Conservation (phyloP, 2,797 vertebrate genomes). For the Potorous gilbertii region DNA sequence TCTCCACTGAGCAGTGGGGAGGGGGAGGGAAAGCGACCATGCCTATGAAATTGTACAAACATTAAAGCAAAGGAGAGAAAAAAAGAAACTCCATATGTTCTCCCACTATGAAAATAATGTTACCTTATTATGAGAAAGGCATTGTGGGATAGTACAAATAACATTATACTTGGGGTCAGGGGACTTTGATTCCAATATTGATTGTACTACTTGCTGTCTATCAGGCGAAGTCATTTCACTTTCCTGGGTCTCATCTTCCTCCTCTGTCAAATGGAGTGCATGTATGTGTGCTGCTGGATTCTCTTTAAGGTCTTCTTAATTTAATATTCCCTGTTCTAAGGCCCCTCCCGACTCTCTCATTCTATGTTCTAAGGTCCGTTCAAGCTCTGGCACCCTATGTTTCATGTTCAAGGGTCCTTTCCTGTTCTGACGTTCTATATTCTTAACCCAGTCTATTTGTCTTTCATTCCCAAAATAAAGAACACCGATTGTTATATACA, state of each 20-base stretch:
- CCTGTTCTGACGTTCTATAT: background rate
- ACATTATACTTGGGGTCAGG: background rate
- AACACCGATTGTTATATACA: background rate
- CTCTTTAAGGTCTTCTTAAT: too few relatives aligned
- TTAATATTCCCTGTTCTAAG: background rate
- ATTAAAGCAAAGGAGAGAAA: background rate
- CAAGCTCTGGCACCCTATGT: background rate
- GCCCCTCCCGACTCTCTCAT: background rate
- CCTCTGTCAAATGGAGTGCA: background rate
- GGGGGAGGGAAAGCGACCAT: background rate
- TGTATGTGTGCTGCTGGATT: background rate
- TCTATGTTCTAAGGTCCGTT: background rate
- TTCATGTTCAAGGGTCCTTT: background rate
- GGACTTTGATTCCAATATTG: background rate
- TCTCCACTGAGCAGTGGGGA: background rate
- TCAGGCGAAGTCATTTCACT: background rate
- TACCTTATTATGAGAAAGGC: background rate
- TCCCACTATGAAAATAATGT: background rate
- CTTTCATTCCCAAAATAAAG: background rate
- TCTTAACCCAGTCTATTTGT: background rate
- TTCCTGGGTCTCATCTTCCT: background rate
- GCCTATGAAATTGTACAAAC: background rate
- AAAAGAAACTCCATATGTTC: background rate
- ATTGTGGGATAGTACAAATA: background rate
- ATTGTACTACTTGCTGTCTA: background rate